Evolutionary conservation across 1,140 invertebrate species (phyloP).

Genomic region (Druon quercuslanigerum): DNA sequence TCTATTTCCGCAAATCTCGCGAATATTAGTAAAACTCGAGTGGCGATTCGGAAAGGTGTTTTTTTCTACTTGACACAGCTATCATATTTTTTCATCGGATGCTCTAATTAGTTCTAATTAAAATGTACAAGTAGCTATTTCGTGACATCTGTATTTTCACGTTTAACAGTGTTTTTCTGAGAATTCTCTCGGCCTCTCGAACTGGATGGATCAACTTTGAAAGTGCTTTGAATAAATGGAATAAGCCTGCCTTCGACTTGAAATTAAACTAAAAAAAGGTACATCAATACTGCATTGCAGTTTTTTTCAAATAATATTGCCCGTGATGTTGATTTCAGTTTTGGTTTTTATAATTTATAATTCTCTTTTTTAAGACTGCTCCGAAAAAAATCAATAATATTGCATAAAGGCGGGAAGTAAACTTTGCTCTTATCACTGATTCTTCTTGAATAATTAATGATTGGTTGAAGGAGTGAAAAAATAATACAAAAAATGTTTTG

Average conservation of each 20-base stretch:
- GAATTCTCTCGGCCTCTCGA: neutral
- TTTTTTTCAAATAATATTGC: neutral
- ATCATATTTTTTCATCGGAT: neutral
- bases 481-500: neutral
- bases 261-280: neutral
- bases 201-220: neutral
- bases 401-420: neutral
- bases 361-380: too few species aligned
- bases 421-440: slow-evolving; percentile 1
- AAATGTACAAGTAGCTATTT: neutral
- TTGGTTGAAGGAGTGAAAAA: neutral
- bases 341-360: too few species aligned
- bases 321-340: neutral
- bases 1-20: neutral
- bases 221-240: neutral
- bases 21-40: neutral
- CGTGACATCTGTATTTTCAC: slow-evolving; percentile 6
- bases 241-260: neutral
- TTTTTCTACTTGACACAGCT: neutral
- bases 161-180: neutral
- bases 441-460: neutral
- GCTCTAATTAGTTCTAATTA: slow-evolving; percentile 10
- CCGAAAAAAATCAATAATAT: neutral
- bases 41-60: neutral
- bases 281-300: neutral